Percentiles rank a stretch among this genome's conserved stretches.
phyloP scores from a whole-genome alignment of 1,140 invertebrate genomes.

The Drosophila equinoxialis region DNA sequence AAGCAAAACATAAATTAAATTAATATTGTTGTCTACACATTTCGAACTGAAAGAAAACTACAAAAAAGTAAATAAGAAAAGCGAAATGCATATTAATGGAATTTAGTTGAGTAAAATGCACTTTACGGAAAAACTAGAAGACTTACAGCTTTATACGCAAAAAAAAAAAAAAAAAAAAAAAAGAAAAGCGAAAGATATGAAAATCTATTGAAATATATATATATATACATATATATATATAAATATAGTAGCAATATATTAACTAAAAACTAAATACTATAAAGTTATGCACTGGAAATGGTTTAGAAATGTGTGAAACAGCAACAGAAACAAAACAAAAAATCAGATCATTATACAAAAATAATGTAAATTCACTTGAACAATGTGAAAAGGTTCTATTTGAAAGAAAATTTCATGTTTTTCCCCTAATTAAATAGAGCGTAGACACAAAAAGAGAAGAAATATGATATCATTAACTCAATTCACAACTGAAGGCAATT shows the following conservation, averaged over 20 bases:
- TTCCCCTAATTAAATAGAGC: constrained; percentile 4
- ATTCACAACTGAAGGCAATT: constrained; percentile 34
- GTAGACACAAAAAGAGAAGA: constrained; percentile 19
- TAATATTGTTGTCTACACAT: constrained; percentile 45
- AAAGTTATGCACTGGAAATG: constrained; percentile 65
- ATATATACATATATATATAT: constrained; percentile 41
- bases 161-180: constrained; percentile 18
- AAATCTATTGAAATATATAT: constrained; percentile 60
- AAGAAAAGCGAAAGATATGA: constrained; percentile 29
- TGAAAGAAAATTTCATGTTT: constrained; percentile 18
- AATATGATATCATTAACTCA: constrained; percentile 2
- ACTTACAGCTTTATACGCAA: constrained; percentile 81
- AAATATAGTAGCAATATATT: constrained; percentile 68
- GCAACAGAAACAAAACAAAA: neutral
- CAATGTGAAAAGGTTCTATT: constrained; percentile 4
- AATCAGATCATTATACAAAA: neutral
- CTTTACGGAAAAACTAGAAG: constrained; percentile 78
- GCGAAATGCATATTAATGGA: constrained; percentile 61
- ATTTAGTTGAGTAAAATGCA: constrained; percentile 75
- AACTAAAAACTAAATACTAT: constrained; percentile 30
- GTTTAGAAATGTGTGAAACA: constrained; percentile 8
- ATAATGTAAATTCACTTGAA: constrained; percentile 10
- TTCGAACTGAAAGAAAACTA: constrained; percentile 38
- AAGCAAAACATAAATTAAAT: constrained; percentile 43
- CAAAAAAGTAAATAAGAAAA: neutral